Evolutionary conservation across 2,797 vertebrate species (phyloP).

Genomic region (Vipera ursinii): DNA sequence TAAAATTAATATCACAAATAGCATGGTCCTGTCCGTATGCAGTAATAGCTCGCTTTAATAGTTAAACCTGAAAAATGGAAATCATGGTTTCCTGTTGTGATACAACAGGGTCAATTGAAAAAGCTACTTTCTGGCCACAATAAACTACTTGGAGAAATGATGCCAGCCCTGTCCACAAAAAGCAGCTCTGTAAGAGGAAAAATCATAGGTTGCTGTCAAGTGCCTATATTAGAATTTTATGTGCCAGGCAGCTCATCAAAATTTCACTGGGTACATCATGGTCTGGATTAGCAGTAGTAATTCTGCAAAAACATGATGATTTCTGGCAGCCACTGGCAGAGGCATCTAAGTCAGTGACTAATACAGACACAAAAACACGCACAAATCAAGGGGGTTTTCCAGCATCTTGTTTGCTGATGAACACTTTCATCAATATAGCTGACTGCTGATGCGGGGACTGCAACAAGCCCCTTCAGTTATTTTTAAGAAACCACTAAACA

Average conservation of each 20-base stretch:
- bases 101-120: neutral
- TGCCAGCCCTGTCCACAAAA: neutral
- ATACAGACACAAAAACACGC: neutral
- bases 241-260: constrained; percentile 16
- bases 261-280: constrained; percentile 20
- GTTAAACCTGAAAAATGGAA: neutral
- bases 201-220: constrained; percentile 8
- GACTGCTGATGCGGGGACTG: neutral
- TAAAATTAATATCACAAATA: neutral
- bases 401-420: neutral
- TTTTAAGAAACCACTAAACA: neutral
- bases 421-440: neutral
- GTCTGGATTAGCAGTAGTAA: neutral
- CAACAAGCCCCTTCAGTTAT: neutral
- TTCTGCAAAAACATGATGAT: constrained; percentile 9
- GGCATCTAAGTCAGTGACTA: constrained; percentile 2
- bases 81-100: neutral
- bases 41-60: neutral
- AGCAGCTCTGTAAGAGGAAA: neutral
- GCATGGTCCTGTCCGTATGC: neutral
- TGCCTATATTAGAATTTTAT: constrained; percentile 9
- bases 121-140: neutral
- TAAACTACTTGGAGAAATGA: neutral
- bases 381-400: neutral
- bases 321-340: neutral